Evolutionary conservation across 2,113 vertebrate species (phyloP), one percentile per base, ranked within the genome.

Genomic region (Natator depressus): DNA sequence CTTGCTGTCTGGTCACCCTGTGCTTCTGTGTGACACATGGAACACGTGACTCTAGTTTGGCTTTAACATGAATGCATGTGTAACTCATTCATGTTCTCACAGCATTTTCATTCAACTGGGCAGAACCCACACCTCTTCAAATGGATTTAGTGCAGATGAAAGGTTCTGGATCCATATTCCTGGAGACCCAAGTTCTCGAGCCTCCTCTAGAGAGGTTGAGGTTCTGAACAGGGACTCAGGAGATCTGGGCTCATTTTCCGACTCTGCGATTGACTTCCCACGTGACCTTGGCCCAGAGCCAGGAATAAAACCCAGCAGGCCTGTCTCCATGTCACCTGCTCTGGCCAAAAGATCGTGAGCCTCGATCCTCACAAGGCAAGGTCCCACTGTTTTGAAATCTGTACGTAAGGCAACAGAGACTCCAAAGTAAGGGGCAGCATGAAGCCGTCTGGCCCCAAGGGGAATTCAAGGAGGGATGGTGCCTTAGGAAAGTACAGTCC

Each of bases 361-460:
- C 6, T n/a, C 17, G 16, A 38, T 69, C 19, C 35, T n/a, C 10
- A 20, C 31, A n/a, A 38, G 65, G 35, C 5, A 69, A n/a, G 31
- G 19, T n/a, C 35, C 65, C 35, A 20, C 35, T 69, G 35, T 17
- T 38, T 31, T 69, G 19, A 69, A 69, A 8, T 38, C 31, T 69
- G 65, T 20, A 11, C n/a, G 31, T 20, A 38, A 69, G 42, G 20
- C 6, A 22, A 3, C 59, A 1, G 24, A 11, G 27, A 80, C 7
- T 75, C 51, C 0, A 25, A 8, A 27, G 35, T 19, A 29, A 22
- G 0, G 4, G 0, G 0, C 3, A 8, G 59, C 25, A 29, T 59
- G 25, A 59, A 59, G 57, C 10, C 11, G 5, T 59, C 10, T 29
- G 25, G 57, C 27, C 57, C 57, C 27, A 57, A 59, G 57, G 55